Base-by-base conservation (phyloP, 2,888 invertebrate species). In the Leucophenga montana region DNA sequence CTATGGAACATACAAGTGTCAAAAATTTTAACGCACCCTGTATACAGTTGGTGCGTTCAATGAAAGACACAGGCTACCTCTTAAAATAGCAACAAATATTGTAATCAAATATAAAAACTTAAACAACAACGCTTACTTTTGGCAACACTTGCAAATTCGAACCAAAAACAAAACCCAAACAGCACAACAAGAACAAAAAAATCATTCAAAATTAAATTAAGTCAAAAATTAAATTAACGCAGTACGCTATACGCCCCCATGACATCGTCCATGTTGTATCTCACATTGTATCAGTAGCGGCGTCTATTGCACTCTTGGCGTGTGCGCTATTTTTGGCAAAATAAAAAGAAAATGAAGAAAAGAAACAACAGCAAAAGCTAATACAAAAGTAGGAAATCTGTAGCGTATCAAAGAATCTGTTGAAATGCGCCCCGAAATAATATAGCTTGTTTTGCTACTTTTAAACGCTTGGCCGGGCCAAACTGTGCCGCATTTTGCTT, bases 171-270 rank as follows among this genome's bases (percentile, higher is more conserved):
- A 50, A 50, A 50, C 3, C 50, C 16, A 31, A 71, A 73, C 64
- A 71, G 70, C 66, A 67, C 65, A n/a, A n/a, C n/a, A n/a, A n/a
- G n/a, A n/a, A n/a, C n/a, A n/a, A n/a, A 53, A 64, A 54, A 65
- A 44, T 53, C 75, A 71, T 80, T 77, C 69, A 79, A 79, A 82
- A 82, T 83, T 70, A 61, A 61, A 65, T 44, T 31, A 62, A 62
- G 27, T 53, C 9, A 54, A 44, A 20, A 69, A 66, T 75, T 50
- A 18, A 50, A 50, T 50, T 50, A 50, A 50, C 50, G 16, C 50
- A 50, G 16, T 50, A 50, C 13, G 50, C 16, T 50, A n/a, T 18
- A 50, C 50, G 18, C 50, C 50, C 50, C 2, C 50, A 50, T 18
- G 50, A 50, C 16, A 16, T 50, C 50, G 50, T 18, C n/a, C 50